Conservation (phyloP, 2,888 invertebrate genomes). For the Plusia festucae region DNA sequence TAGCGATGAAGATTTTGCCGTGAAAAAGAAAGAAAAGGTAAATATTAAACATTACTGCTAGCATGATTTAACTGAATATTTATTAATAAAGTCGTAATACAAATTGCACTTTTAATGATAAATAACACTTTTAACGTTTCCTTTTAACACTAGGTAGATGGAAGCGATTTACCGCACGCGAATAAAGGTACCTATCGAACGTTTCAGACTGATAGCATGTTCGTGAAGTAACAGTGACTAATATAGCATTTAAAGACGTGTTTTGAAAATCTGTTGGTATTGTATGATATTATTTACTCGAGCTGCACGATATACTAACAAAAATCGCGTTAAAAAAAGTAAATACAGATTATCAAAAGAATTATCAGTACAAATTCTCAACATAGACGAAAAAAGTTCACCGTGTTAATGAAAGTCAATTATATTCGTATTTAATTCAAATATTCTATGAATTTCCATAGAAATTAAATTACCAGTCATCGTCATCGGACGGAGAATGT, state of each 20-base stretch:
- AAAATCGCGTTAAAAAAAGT: no score
- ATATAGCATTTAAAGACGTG: neutral
- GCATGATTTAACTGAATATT: slow-evolving; percentile 41
- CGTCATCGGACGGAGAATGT: slow-evolving; percentile 91
- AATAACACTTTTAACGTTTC: slow-evolving; percentile 53
- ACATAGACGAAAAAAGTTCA: neutral
- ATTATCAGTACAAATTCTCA: neutral
- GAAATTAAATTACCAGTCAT: slow-evolving; percentile 86
- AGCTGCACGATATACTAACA: neutral
- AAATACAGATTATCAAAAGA: neutral
- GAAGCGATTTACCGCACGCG: slow-evolving; percentile 70
- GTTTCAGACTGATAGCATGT: slow-evolving; percentile 52
- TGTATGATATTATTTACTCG: neutral
- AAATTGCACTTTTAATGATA: slow-evolving; percentile 31
- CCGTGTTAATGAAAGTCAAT: neutral
- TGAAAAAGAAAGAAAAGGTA: slow-evolving; percentile 82
- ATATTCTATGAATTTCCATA: slow-evolving; percentile 70
- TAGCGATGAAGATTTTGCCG: slow-evolving; percentile 78
- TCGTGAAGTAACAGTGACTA: slow-evolving; percentile 19
- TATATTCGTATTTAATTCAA: slow-evolving; percentile 23
- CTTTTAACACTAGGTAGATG: slow-evolving; percentile 77
- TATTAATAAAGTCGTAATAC: slow-evolving; percentile 25
- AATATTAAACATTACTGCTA: slow-evolving; percentile 13
- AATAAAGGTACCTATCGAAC: slow-evolving; percentile 72
- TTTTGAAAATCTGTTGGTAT: no score